phyloP scores from a whole-genome alignment of 2,113 vertebrate genomes.

The Scatophagus argus region DNA sequence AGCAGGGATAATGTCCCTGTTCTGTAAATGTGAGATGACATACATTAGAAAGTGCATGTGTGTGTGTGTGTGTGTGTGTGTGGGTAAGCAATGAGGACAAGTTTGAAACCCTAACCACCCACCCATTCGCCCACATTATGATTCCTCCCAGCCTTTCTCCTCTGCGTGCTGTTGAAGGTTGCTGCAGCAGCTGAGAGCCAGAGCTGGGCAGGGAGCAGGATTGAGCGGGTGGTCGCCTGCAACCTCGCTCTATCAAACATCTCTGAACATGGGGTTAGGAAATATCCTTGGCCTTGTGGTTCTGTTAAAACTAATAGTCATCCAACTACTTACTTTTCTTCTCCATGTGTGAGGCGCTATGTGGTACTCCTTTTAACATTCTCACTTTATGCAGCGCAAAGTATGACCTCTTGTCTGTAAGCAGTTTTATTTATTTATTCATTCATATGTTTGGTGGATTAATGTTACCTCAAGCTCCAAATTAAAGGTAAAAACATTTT shows the following conservation, averaged over 20 bases:
- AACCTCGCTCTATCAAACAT: constrained; percentile 24
- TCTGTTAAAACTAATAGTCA: constrained; percentile 21
- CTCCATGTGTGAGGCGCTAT: neutral
- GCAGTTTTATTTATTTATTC: neutral
- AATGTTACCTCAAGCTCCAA: neutral
- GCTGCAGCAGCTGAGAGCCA: neutral
- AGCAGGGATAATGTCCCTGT: constrained; percentile 37
- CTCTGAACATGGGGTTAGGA: constrained; percentile 8
- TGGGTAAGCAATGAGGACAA: constrained; percentile 32
- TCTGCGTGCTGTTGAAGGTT: constrained; percentile 44
- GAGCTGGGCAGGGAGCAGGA: constrained; percentile 14
- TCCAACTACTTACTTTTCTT: neutral
- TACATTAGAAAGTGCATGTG: constrained; percentile 40
- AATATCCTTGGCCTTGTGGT: constrained; percentile 32
- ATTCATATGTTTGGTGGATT: neutral
- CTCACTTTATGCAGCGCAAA: neutral
- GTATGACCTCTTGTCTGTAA: neutral
- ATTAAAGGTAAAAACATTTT: too few relatives aligned
- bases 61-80: constrained; percentile 14
- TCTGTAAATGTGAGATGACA: constrained; percentile 57
- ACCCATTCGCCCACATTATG: constrained; percentile 39
- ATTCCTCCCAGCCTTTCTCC: constrained; percentile 24
- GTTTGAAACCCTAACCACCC: constrained; percentile 37
- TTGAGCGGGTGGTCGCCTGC: constrained; percentile 35
- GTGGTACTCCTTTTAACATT: neutral